A percentile compares a stretch with the other conserved stretches of the same genome.
These are phyloP conservation scores for Hystrix cristata DNA, from an alignment of 2,113 vertebrate genomes.

Conservation along the genomic window DNA sequence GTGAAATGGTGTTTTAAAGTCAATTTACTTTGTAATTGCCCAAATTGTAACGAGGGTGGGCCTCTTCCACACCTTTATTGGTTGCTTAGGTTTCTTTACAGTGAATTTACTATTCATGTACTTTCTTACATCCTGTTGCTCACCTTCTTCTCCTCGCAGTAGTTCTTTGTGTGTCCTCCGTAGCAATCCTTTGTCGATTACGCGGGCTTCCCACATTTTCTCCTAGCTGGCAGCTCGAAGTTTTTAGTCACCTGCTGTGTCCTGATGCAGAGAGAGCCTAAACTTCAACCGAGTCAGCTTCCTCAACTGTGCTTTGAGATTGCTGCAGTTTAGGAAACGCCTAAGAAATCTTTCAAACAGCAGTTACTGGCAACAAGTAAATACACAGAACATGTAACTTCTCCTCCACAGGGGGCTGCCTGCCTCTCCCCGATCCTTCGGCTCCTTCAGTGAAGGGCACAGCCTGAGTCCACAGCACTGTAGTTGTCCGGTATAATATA, in stretches of 20 bases:
- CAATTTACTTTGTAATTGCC: background rate
- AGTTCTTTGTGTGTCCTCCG: background rate
- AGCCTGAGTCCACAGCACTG: no score
- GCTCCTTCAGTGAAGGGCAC: background rate
- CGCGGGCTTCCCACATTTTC: background rate
- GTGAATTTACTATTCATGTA: no score
- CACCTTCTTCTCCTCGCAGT: background rate
- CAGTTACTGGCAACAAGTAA: background rate
- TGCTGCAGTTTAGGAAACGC: background rate
- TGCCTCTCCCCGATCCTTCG: background rate
- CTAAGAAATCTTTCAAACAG: background rate
- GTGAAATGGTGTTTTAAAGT: background rate
- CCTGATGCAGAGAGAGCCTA: background rate
- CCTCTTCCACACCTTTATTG: background rate
- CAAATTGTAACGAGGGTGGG: background rate
- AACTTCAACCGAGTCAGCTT: background rate
- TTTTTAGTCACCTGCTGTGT: background rate
- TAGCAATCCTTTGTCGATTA: background rate
- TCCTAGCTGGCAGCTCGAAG: no score
- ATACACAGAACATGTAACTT: background rate
- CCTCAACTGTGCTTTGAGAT: background rate
- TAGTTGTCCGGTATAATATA: background rate
- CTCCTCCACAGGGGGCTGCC: background rate
- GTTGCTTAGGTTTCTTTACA: background rate
- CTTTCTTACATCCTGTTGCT: no score